phyloP scores from a whole-genome alignment of 1,140 invertebrate species.

The Monomorium pharaonis region DNA sequence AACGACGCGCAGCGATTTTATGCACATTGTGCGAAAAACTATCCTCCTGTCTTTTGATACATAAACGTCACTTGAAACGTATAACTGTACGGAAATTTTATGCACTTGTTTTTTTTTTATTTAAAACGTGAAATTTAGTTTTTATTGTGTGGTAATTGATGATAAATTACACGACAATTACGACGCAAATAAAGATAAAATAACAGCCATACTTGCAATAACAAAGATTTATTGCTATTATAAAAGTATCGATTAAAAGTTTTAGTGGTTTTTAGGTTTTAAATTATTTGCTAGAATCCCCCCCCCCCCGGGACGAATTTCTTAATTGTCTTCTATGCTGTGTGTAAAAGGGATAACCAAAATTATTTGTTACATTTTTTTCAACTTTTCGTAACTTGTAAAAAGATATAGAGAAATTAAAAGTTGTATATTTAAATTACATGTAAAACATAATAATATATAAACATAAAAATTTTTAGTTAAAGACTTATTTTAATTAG shows the following conservation, averaged over 20 bases:
- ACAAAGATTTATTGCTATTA: background rate
- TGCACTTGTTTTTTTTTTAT: background rate
- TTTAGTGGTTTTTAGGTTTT: background rate
- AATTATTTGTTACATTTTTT: too few species aligned
- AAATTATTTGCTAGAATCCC: background rate
- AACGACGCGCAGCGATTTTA: constrained; percentile 23
- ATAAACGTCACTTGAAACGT: constrained; percentile 7
- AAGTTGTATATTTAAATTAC: too few species aligned
- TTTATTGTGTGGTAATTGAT: background rate
- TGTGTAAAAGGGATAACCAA: too few species aligned
- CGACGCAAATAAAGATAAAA: background rate
- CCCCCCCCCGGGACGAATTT: background rate
- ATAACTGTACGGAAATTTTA: background rate
- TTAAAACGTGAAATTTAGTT: background rate
- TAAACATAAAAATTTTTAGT: background rate
- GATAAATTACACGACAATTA: background rate
- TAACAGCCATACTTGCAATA: background rate
- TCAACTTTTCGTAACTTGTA: too few species aligned
- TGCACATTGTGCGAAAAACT: background rate
- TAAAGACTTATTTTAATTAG: background rate
- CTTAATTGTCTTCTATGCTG: background rate
- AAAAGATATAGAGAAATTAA: too few species aligned
- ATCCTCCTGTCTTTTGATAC: background rate
- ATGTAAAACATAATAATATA: too few species aligned
- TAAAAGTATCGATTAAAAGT: background rate